Base-by-base conservation (phyloP, 2,797 vertebrate species). In the Lepus townsendii region DNA sequence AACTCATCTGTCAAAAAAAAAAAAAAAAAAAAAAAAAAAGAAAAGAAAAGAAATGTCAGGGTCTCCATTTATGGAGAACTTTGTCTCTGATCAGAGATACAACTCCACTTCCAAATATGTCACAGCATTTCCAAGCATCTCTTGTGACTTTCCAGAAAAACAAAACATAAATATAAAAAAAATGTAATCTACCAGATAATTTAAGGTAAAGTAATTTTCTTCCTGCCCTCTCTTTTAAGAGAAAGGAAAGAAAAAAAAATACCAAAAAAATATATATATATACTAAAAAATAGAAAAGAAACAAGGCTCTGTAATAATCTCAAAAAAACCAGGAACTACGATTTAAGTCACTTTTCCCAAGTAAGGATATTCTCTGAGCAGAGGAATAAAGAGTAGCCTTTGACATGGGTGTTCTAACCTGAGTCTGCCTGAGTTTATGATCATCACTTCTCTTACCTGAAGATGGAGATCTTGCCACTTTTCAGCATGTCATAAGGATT, bases 201-300 rank as follows among this genome's bases (percentile, higher is more conserved):
- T 80, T 84, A 87, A 93, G 54, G 20, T 35, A 73, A 65, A 89
- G 47, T n/a, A n/a, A 22, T 77, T 78, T 92, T 76, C 71, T 84
- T 17, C 17, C 20, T 60, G 20, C 65, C 9, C 8, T 91, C 5
- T 52, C 13, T 66, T 72, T 26, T 30, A 60, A 24, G 19, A 50
- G 73, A 89, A 85, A 42, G 50, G 9, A 77, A 8, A 83, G 4
- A 12, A 26, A 14, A 93, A 75, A 42, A 42, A 8, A 42, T 9
- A 42, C 42, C 42, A 42, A 6, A 42, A 6, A 42, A 42, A 42
- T 35, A 42, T 1, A 42, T 42, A 60, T 42, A 54, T 72, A 47
- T 57, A 65, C 7, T 66, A 57, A 57, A 83, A n/a, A 17, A 32
- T 14, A 52, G 77, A 57, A 30, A 57, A 42, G n/a, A 76, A 26